These are phyloP conservation scores for Silurus lanzhouensis DNA, from an alignment of 2,797 vertebrate genomes.

Conservation along the genomic window DNA sequence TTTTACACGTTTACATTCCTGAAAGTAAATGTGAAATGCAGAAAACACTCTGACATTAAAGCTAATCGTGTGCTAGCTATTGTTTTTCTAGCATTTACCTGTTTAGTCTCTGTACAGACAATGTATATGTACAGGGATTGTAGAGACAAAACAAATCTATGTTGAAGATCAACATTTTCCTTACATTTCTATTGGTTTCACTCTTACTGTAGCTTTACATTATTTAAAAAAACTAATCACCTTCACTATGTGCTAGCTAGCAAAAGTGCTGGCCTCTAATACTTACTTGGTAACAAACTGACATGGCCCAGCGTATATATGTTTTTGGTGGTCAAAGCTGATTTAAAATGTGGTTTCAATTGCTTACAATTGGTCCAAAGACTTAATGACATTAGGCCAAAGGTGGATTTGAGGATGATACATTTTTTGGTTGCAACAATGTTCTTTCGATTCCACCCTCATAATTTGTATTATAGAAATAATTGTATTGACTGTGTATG, in stretches of 20 bases:
- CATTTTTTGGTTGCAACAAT: neutral
- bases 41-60: too few relatives aligned
- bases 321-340: neutral
- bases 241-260: neutral
- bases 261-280: neutral
- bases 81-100: too few relatives aligned
- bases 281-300: neutral
- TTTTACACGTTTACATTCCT: too few relatives aligned
- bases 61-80: too few relatives aligned
- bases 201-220: neutral
- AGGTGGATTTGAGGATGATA: neutral
- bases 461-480: neutral
- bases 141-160: too few relatives aligned
- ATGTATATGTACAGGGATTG: too few relatives aligned
- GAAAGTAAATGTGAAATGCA: too few relatives aligned
- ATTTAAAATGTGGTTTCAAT: too few relatives aligned
- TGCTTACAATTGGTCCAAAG: neutral
- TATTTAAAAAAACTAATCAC: neutral
- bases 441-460: neutral
- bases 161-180: too few relatives aligned
- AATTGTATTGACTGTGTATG: neutral
- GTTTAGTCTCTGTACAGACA: too few relatives aligned
- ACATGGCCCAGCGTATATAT: neutral
- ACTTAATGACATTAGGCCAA: neutral
- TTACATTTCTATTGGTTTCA: neutral